These are phyloP conservation scores for Neotoma lepida DNA, from an alignment of 2,113 vertebrate species.

Conservation along the genomic window DNA sequence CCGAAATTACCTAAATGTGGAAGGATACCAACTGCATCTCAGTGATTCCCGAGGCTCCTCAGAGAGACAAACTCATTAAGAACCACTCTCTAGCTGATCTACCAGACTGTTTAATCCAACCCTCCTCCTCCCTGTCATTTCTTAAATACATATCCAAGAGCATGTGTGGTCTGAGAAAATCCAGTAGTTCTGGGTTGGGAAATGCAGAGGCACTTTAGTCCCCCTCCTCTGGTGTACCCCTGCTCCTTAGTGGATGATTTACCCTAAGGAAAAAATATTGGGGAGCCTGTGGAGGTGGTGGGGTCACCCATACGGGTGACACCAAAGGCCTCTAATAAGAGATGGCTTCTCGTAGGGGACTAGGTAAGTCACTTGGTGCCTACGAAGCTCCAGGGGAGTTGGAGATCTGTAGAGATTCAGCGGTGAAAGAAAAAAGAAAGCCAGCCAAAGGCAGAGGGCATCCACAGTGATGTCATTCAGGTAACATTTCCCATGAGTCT, in stretches of 20 bases:
- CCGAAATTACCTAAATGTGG: neutral
- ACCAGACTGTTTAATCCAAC: neutral
- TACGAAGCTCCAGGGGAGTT: rapidly evolving
- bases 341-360: neutral
- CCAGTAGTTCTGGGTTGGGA: neutral
- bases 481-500: neutral
- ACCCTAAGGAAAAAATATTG: neutral
- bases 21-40: neutral
- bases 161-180: neutral
- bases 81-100: neutral
- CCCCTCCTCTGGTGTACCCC: neutral
- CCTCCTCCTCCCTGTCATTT: neutral
- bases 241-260: rapidly evolving
- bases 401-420: neutral
- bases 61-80: neutral
- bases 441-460: neutral
- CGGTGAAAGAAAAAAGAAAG: neutral
- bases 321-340: neutral
- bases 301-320: too few species aligned
- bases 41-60: neutral
- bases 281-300: neutral
- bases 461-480: neutral
- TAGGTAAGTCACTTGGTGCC: rapidly evolving
- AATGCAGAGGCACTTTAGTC: neutral
- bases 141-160: neutral